These are phyloP conservation scores for Eupithecia tripunctaria DNA, from an alignment of 2,888 invertebrate genomes.

Conservation along the genomic window DNA sequence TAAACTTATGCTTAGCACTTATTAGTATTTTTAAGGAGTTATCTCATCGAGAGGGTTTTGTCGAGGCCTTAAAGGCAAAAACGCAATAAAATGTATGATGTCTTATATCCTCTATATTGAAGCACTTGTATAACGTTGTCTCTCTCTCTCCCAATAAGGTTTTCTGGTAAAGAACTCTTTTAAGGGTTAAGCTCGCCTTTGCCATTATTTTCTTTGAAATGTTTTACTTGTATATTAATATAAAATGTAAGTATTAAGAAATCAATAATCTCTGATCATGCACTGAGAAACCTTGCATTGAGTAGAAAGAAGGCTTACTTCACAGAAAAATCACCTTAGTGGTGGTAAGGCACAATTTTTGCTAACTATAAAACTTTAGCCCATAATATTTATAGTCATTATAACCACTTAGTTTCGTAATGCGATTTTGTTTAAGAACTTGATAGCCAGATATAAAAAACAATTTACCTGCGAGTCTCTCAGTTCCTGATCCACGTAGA, in stretches of 20 bases:
- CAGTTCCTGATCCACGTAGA: conserved; percentile 93
- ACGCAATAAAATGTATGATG: neutral
- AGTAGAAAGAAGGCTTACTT: neutral
- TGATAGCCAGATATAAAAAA: neutral
- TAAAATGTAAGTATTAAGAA: too few relatives aligned
- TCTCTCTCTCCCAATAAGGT: too few relatives aligned
- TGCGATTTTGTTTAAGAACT: neutral
- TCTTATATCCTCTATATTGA: too few relatives aligned
- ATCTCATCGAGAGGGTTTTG: neutral
- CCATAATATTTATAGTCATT: neutral
- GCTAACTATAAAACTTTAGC: neutral
- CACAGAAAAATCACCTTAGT: too few relatives aligned
- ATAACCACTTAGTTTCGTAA: neutral
- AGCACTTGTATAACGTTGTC: too few relatives aligned
- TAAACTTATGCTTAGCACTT: neutral
- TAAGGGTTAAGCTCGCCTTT: too few relatives aligned
- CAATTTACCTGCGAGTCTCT: conserved; percentile 83
- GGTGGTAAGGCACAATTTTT: too few relatives aligned
- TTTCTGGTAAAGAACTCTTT: too few relatives aligned
- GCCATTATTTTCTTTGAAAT: too few relatives aligned
- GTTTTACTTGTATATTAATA: too few relatives aligned
- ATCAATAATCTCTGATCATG: neutral
- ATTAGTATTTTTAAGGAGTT: neutral
- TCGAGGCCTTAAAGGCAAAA: neutral
- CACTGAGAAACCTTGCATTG: neutral